These are phyloP conservation scores for Pomatorhinus ruficollis DNA, from an alignment of 2,113 vertebrate species.

Conservation along the genomic window DNA sequence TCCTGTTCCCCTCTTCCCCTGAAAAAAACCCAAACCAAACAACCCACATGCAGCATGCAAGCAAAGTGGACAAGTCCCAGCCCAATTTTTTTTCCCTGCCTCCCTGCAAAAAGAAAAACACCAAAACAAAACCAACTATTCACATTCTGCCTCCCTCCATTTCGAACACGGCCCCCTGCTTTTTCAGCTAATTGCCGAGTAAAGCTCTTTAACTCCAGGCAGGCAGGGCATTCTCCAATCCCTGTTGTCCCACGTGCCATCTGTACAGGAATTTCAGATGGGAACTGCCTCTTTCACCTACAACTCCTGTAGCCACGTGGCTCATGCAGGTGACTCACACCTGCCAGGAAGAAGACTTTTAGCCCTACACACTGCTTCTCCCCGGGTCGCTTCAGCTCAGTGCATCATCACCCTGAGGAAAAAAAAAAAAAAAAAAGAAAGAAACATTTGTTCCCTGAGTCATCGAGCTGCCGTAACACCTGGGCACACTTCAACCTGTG, in stretches of 20 bases:
- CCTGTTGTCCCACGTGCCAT: accelerated
- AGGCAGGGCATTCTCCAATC: neutral
- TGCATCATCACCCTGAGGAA: neutral
- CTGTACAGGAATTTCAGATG: neutral
- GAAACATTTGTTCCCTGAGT: neutral
- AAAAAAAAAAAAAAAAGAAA: neutral
- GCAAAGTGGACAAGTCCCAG: neutral
- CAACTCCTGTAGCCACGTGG: neutral
- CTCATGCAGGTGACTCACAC: neutral
- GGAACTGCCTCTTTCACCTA: neutral
- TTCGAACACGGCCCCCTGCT: neutral
- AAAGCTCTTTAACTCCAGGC: neutral
- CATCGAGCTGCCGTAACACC: neutral
- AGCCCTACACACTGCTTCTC: neutral
- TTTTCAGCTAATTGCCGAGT: neutral
- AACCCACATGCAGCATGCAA: accelerated
- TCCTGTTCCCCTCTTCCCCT: neutral
- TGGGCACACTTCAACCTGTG: neutral
- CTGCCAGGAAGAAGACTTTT: neutral
- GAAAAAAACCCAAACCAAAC: accelerated
- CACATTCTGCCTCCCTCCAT: neutral
- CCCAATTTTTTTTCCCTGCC: neutral
- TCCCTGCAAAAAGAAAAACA: neutral
- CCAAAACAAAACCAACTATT: neutral
- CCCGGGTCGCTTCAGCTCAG: neutral